Conservation (phyloP, 2,113 vertebrate genomes). For the Phocoena sinus region DNA sequence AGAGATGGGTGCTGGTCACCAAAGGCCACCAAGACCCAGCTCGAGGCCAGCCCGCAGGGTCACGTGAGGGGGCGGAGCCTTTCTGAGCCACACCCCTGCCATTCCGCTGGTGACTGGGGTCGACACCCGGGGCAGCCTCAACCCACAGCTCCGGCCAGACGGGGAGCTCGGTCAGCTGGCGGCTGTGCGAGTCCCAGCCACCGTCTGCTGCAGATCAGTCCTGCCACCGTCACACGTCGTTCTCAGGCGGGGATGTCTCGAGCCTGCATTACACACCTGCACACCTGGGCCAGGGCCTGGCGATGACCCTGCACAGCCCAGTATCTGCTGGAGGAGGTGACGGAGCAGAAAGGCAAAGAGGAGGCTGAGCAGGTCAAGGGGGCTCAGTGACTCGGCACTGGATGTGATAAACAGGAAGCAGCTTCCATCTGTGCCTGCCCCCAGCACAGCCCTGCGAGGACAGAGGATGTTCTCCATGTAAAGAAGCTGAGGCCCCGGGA, state of each 20-base stretch:
- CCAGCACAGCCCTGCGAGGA: not conserved
- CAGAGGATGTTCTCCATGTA: accelerated
- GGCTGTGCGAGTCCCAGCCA: accelerated
- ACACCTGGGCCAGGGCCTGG: not conserved
- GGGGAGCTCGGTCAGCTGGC: accelerated
- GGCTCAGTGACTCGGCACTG: not conserved
- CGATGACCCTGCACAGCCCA: not conserved
- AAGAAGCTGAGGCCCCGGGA: not conserved
- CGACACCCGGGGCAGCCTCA: not conserved
- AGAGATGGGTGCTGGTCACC: not conserved
- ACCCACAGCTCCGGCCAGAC: not conserved
- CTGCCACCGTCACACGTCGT: not conserved
- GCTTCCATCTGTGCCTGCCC: accelerated
- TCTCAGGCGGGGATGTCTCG: too few species aligned
- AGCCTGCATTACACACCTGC: not conserved
- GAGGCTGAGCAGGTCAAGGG: not conserved
- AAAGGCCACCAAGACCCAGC: accelerated
- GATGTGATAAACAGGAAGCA: accelerated
- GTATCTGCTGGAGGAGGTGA: not conserved
- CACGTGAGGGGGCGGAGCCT: not conserved
- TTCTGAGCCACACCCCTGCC: not conserved
- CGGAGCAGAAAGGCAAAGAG: too few species aligned
- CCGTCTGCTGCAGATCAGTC: not conserved
- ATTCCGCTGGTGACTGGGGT: too few species aligned
- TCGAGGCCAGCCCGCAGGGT: accelerated